phyloP scores from a whole-genome alignment of 1,140 invertebrate genomes.

The Diuraphis noxia region DNA sequence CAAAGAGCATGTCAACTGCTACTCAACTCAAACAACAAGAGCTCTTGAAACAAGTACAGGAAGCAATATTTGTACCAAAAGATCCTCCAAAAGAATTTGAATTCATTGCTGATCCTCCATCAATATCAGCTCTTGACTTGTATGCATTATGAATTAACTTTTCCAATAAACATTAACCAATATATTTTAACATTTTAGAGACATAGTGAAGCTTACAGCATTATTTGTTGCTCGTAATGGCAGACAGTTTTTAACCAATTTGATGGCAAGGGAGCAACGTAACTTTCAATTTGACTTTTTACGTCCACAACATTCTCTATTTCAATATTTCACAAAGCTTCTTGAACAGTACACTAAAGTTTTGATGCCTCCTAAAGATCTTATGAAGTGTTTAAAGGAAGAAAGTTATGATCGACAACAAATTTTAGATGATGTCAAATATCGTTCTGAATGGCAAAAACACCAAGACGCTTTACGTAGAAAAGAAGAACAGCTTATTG shows the following conservation, averaged over 20 bases:
- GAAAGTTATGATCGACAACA: conserved; percentile 76
- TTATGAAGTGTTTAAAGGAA: conserved; percentile 77
- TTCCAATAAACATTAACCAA: conserved; percentile 19
- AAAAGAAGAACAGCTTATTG: conserved; percentile 91
- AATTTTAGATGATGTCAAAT: conserved; percentile 88
- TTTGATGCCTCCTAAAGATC: conserved; percentile 90
- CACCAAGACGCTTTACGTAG: conserved; percentile 90
- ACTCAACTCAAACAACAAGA: conserved; percentile 86
- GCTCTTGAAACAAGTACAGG: conserved; percentile 78
- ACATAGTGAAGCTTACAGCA: conserved; percentile 97
- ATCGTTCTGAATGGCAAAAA: conserved; percentile 93
- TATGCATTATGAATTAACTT: conserved; percentile 53
- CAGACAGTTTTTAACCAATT: conserved; percentile 93
- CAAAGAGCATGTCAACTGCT: conserved; percentile 66
- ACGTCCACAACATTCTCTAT: conserved; percentile 96
- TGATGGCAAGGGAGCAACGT: conserved; percentile 97
- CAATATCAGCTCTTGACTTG: conserved; percentile 92
- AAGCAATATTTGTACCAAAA: conserved; percentile 87
- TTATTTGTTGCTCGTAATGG: conserved; percentile 99
- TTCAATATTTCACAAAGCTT: conserved; percentile 97
- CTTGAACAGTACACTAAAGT: conserved; percentile 98
- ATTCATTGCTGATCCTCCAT: conserved; percentile 97
- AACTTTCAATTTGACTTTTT: conserved; percentile 99
- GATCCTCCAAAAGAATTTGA: conserved; percentile 96
- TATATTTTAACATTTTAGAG: conserved; percentile 66